Conservation (phyloP, 2,113 vertebrate species). For the Amazona guildingii region DNA sequence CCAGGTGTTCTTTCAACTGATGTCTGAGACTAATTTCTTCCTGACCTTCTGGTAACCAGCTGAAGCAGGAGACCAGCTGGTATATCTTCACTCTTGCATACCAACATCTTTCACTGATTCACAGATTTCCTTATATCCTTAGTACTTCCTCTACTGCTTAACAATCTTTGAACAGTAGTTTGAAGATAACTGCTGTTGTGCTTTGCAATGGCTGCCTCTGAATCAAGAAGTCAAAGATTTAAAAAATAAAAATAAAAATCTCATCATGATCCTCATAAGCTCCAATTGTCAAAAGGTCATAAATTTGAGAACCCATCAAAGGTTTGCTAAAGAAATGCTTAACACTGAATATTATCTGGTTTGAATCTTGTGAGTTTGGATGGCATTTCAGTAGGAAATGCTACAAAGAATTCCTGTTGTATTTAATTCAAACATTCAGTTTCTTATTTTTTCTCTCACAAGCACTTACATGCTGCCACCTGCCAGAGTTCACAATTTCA, state of each 20-base stretch:
- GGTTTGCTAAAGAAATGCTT: neutral
- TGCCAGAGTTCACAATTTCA: neutral
- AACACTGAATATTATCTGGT: neutral
- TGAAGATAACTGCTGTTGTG: conserved; percentile 21
- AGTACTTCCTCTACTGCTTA: conserved; percentile 71
- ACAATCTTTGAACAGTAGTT: conserved; percentile 50
- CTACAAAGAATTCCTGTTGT: neutral
- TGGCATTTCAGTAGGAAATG: neutral
- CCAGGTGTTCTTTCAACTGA: conserved; percentile 80
- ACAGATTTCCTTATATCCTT: conserved; percentile 72
- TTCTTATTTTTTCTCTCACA: neutral
- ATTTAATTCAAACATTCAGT: neutral
- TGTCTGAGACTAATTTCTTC: conserved; percentile 84
- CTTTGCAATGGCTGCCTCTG: conserved; percentile 20
- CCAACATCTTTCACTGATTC: conserved; percentile 80
- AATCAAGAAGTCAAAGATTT: neutral
- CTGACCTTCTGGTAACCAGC: conserved; percentile 78
- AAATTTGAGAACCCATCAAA: neutral
- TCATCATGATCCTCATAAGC: neutral
- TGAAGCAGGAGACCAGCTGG: conserved; percentile 75
- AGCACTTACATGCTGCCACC: neutral
- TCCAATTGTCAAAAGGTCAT: neutral
- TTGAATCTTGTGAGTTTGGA: neutral
- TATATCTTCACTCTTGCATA: conserved; percentile 75
- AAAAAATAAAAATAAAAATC: neutral